Percentiles rank a stretch among this genome's conserved stretches.
phyloP scores from a whole-genome alignment of 1,140 invertebrate genomes.

The Ptiloglossa arizonensis region DNA sequence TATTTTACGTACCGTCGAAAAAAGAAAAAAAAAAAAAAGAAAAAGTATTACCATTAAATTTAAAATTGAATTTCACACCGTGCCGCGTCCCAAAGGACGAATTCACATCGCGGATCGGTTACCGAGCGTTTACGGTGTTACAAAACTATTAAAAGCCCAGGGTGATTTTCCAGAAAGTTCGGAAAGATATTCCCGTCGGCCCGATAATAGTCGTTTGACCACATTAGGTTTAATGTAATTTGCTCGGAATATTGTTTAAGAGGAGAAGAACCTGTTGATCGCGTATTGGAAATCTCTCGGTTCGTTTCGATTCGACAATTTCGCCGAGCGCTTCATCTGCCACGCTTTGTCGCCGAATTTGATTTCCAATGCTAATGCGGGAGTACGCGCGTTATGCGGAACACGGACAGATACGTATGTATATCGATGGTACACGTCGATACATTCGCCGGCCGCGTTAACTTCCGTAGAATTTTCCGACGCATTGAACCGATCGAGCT shows the following conservation, averaged over 20 bases:
- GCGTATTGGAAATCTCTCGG: slow-evolving; percentile 20
- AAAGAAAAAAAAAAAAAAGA: too few relatives aligned
- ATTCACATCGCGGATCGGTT: too few relatives aligned
- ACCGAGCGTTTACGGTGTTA: too few relatives aligned
- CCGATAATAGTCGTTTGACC: too few relatives aligned
- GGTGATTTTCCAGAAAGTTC: too few relatives aligned
- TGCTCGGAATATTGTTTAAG: slow-evolving; percentile 1
- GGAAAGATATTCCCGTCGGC: too few relatives aligned
- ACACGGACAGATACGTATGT: not conserved
- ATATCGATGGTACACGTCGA: not conserved
- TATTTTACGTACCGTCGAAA: too few relatives aligned
- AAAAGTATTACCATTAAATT: too few relatives aligned
- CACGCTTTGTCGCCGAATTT: slow-evolving; percentile 1
- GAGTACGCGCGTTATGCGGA: not conserved
- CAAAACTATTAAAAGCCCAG: too few relatives aligned
- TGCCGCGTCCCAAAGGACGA: too few relatives aligned
- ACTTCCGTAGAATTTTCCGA: slow-evolving; percentile 18
- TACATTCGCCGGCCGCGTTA: not conserved
- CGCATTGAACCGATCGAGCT: not conserved
- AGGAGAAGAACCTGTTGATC: slow-evolving; percentile 39
- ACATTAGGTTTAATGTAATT: not conserved
- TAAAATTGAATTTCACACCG: too few relatives aligned
- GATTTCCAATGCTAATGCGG: slow-evolving; percentile 22
- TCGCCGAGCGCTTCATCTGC: not conserved
- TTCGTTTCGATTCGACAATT: not conserved